Evolutionary conservation across 1,140 invertebrate genomes (phyloP).

Genomic region (Drosophila murphyi): DNA sequence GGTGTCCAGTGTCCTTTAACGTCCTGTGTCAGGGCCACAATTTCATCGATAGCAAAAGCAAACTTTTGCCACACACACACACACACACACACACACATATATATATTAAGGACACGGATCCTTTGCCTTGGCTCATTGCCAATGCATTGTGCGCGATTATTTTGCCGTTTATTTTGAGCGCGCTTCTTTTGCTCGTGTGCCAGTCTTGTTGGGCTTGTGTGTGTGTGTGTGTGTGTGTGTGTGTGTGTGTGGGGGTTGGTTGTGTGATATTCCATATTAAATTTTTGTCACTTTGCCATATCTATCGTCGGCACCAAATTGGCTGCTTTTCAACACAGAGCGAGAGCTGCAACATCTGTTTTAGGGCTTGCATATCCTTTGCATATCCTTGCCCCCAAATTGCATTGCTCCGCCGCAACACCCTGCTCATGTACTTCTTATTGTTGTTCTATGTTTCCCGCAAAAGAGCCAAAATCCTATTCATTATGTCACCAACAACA

Average conservation of each 20-base stretch:
- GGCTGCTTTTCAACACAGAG: slow-evolving; percentile 80
- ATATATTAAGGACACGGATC: background rate
- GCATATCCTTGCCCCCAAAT: slow-evolving; percentile 78
- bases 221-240: slow-evolving; percentile 16
- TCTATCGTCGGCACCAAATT: slow-evolving; percentile 78
- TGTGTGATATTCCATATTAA: slow-evolving; percentile 66
- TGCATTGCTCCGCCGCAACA: slow-evolving; percentile 42
- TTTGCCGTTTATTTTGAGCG: slow-evolving; percentile 81
- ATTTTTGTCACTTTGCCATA: slow-evolving; percentile 84
- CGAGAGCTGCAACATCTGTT: slow-evolving; percentile 82
- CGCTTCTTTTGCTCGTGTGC: slow-evolving; percentile 50
- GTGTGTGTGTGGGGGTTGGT: background rate
- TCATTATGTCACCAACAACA: slow-evolving; percentile 71
- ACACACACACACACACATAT: slow-evolving; percentile 21
- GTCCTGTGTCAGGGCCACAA: slow-evolving; percentile 40
- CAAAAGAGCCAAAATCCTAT: slow-evolving; percentile 76
- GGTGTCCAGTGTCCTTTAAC: slow-evolving; percentile 17
- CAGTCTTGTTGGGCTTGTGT: background rate
- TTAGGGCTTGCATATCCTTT: slow-evolving; percentile 71
- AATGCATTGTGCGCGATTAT: slow-evolving; percentile 84
- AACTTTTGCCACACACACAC: slow-evolving; percentile 42
- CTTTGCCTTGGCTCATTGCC: slow-evolving; percentile 69
- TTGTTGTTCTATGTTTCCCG: slow-evolving; percentile 52
- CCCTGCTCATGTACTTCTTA: background rate
- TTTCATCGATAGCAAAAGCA: slow-evolving; percentile 74